These are phyloP conservation scores for Anoura caudifer DNA, from an alignment of 2,113 vertebrate genomes.

Conservation along the genomic window DNA sequence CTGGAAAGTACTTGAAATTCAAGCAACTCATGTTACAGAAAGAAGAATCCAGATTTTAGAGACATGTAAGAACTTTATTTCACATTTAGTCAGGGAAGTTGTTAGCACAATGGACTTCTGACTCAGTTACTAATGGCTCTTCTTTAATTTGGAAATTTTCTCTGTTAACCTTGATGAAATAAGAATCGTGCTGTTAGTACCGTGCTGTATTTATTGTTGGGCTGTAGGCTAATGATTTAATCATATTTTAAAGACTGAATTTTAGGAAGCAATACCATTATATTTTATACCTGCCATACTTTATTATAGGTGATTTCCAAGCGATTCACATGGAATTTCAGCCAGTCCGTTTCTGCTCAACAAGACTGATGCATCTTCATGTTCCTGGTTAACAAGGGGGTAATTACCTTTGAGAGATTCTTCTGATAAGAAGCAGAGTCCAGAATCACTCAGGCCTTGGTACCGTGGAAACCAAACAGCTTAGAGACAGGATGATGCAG, in stretches of 20 bases:
- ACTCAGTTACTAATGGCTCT: not conserved
- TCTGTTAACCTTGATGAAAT: not conserved
- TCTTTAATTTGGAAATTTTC: not conserved
- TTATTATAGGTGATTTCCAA: not conserved
- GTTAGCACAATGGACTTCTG: not conserved
- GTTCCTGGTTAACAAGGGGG: not conserved
- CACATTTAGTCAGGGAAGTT: not conserved
- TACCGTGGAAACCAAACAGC: not conserved
- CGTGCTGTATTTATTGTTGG: not conserved
- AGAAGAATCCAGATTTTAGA: not conserved
- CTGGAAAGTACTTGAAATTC: not conserved
- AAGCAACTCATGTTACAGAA: not conserved
- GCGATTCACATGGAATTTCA: not conserved
- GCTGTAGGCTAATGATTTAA: not conserved
- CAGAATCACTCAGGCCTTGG: not conserved
- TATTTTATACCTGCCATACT: not conserved
- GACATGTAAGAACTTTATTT: not conserved
- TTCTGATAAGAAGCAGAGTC: not conserved
- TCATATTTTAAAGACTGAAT: not conserved
- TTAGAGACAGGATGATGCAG: not conserved
- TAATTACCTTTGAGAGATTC: not conserved
- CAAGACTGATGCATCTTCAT: not conserved
- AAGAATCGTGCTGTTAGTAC: not conserved
- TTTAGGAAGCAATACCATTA: not conserved
- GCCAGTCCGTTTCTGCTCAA: not conserved